Conservation (phyloP, 2,113 vertebrate genomes). For the Bos javanicus region DNA sequence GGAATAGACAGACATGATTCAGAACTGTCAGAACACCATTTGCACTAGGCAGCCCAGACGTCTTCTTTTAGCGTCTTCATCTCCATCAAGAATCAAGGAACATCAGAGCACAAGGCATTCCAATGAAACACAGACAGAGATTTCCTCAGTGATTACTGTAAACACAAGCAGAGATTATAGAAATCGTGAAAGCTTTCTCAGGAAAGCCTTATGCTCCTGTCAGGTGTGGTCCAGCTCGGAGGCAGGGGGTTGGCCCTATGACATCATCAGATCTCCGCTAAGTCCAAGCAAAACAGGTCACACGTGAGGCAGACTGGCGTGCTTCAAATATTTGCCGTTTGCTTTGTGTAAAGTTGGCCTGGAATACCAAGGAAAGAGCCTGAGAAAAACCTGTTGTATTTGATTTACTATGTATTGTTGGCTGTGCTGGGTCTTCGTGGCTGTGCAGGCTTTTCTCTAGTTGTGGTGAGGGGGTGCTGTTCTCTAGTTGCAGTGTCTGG, state of each 20-base stretch:
- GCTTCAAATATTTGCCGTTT: neutral
- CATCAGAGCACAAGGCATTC: neutral
- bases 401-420: neutral
- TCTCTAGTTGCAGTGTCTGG: neutral
- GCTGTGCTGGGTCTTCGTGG: neutral
- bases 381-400: neutral
- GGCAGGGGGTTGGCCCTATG: neutral
- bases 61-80: neutral
- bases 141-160: neutral
- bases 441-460: neutral
- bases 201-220: neutral
- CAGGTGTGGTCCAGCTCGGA: neutral
- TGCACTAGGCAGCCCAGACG: neutral
- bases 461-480: neutral
- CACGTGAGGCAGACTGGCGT: rapidly evolving
- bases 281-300: neutral
- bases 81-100: neutral
- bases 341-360: neutral
- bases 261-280: neutral
- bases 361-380: neutral
- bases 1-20: neutral
- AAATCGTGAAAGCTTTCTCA: neutral
- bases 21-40: neutral
- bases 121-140: neutral
- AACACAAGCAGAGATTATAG: neutral